These are phyloP conservation scores for Halcyon leucocephala DNA, from an alignment of 2,797 vertebrate genomes.

Conservation along the genomic window DNA sequence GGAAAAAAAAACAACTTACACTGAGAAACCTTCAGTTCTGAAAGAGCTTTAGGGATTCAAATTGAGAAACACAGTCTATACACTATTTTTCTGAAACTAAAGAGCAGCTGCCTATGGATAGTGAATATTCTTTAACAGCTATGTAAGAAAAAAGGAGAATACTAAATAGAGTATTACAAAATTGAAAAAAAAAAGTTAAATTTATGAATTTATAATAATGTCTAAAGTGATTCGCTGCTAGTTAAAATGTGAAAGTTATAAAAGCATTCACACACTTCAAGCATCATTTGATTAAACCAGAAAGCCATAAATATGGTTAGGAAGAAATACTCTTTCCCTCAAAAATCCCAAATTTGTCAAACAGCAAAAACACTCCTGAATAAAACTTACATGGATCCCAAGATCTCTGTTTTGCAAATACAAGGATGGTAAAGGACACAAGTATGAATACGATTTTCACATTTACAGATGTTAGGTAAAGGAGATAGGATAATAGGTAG, in stretches of 20 bases:
- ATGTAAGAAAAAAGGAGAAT: neutral
- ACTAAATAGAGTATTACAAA: neutral
- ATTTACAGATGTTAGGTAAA: neutral
- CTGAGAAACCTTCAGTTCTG: neutral
- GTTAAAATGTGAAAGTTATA: neutral
- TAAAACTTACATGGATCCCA: neutral
- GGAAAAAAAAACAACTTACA: neutral
- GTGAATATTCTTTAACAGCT: neutral
- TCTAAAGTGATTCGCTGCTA: neutral
- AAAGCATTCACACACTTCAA: neutral
- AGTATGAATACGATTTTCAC: neutral
- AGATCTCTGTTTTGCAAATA: neutral
- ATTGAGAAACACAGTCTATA: neutral
- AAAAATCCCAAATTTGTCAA: neutral
- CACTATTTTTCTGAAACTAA: neutral
- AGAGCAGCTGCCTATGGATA: neutral
- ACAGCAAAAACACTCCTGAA: neutral
- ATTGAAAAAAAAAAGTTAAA: neutral
- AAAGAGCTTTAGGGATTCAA: neutral
- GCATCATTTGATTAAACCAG: neutral
- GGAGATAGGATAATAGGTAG: neutral
- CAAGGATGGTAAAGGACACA: neutral
- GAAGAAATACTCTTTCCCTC: neutral
- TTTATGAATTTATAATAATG: neutral
- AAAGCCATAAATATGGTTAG: neutral